Evolutionary conservation across 2,888 invertebrate genomes (phyloP), one percentile per base, ranked within the genome.

Genomic region (Acronicta alni): DNA sequence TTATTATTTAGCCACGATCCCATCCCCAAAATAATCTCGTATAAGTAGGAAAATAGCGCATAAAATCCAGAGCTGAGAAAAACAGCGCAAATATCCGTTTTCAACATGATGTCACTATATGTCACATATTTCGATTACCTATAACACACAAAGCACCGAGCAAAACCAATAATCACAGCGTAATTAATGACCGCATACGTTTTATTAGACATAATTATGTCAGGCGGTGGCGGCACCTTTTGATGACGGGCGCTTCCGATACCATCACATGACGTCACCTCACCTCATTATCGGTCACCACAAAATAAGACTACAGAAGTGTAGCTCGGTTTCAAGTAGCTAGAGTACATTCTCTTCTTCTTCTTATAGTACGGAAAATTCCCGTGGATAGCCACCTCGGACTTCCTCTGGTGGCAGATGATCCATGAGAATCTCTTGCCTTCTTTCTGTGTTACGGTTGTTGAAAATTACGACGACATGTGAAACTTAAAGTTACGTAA

Each of bases 201-300:
- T 67, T 58, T 65, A 77, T 83, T 86, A 85, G 77, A 86, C 85
- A 83, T 80, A 79, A 81, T 84, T 79, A 80, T 82, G 81, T 84
- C 85, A 84, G 77, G 77, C 77, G 74, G 59, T 63, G 14, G 68
- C 75, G 76, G 69, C 52, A 39, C 71, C 62, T 72, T 82, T 85
- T 86, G 84, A 81, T 77, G 71, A 72, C 66, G 75, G 72, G 71
- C 47, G 59, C 57, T 37, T 44, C 23, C 49, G 63, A 67, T 68
- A 70, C 56, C 48, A 68, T 67, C 57, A 57, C 23, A 49, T 69
- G 67, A 67, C 75, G 70, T 74, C 72, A 80, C 54, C 64, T 42
- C 52, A 60, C 49, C 57, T 67, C 42, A 45, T 57, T 41, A 57
- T 56, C n/a, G n/a, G 35, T 35, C 35, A n/a, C 35, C 1, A 35